Conservation (phyloP, 2,888 invertebrate species). For the Chironomus tentans region DNA sequence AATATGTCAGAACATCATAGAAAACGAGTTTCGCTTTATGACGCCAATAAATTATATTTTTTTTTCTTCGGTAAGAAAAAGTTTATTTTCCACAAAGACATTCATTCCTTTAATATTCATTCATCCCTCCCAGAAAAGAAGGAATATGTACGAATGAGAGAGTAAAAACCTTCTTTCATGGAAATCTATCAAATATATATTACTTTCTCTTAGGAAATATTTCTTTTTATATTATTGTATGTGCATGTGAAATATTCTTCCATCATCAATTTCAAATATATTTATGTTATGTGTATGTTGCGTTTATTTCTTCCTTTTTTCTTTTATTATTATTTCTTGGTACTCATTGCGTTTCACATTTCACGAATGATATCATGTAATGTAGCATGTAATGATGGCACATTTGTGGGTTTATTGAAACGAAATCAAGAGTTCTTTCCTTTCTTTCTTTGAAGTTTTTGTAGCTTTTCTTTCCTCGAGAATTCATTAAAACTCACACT, state of each 20-base stretch:
- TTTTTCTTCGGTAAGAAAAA: neutral
- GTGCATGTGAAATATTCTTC: neutral
- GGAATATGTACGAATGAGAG: too few relatives aligned
- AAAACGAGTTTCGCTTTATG: conserved; percentile 14
- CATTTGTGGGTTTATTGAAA: conserved; percentile 4
- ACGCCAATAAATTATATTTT: neutral
- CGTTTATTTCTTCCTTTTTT: neutral
- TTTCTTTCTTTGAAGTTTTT: neutral
- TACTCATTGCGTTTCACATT: conserved; percentile 1
- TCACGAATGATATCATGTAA: neutral
- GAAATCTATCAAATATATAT: neutral
- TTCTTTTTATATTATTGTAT: neutral
- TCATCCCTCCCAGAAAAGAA: too few relatives aligned
- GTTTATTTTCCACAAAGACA: conserved; percentile 1
- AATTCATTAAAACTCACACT: too few relatives aligned
- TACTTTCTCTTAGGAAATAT: neutral
- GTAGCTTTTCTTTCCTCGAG: neutral
- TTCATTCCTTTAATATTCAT: neutral
- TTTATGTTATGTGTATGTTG: neutral
- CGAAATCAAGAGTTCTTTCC: neutral
- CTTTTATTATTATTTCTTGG: neutral
- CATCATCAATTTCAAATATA: neutral
- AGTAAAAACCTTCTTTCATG: neutral
- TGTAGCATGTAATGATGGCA: conserved; percentile 10
- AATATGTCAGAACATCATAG: conserved; percentile 17